Evolutionary conservation across 2,888 invertebrate genomes (phyloP), one percentile per base, ranked within the genome.

Genomic region (Eustalomyia histrio): DNA sequence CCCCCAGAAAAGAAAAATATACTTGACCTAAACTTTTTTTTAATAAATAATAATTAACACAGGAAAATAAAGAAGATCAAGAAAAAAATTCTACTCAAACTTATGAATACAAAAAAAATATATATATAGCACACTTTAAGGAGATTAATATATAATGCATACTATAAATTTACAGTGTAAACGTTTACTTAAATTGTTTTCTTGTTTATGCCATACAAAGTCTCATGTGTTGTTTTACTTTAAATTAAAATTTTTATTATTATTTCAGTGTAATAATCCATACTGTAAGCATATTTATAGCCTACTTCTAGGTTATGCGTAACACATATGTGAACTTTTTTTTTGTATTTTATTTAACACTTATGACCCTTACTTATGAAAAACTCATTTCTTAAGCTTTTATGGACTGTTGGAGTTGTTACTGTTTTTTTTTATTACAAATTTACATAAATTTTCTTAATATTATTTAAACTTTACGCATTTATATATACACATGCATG

Each of bases 381-480:
- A 24, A 53, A 67, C 35, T 61, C 50, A 74, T 74, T 55, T 67
- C 61, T 60, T 55, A 68, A 61, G 52, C 50, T 71, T 81, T 69
- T 57, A 68, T 67, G 39, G 50, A 55, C 57, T 43, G 43, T 52
- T 35, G 29, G 33, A 14, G 16, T 64, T 21, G 0, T 17, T 63
- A 80, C n/a, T 74, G 17, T 73, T 64, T 43, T 86, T 43, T 14
- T 86, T 87, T 86, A 87, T 87, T 86, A 87, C 87, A 87, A 86
- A 86, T 87, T 85, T 86, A 86, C 88, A 89, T 88, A 88, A 88
- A 88, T 89, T 87, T 85, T 85, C 87, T 86, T 87, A 84, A 86
- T 85, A 84, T 83, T 76, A 65, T 60, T 65, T 68, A 61, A 73
- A 76, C 43, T 65, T 74, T 47, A 63, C 47, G 65, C 67, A 75